phyloP scores from a whole-genome alignment of 1,140 invertebrate species.

The Geopemphigus sp. region DNA sequence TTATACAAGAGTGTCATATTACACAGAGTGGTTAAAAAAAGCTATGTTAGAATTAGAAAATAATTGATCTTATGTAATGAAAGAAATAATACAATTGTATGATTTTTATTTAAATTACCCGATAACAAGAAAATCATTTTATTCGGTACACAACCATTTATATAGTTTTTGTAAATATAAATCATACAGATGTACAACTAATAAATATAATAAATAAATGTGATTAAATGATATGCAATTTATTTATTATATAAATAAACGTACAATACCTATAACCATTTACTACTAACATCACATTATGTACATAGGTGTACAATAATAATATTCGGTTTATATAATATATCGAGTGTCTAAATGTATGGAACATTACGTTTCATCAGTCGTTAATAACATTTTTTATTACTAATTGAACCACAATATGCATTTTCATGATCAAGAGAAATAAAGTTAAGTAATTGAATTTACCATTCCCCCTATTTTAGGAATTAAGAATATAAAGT shows the following conservation, averaged over 20 bases:
- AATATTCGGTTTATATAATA: background rate
- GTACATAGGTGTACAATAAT: background rate
- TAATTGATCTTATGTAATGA: background rate
- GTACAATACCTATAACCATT: background rate
- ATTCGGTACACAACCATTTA: background rate
- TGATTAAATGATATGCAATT: background rate
- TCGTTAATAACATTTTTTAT: no score
- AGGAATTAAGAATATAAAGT: no score
- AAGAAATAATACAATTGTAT: background rate
- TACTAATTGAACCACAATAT: no score
- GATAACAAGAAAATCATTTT: background rate
- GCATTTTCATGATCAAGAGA: no score
- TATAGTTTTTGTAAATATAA: conserved; percentile 20
- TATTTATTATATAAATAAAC: background rate
- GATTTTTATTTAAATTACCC: background rate
- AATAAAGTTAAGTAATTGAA: no score
- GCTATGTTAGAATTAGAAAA: conserved; percentile 38
- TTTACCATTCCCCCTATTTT: no score
- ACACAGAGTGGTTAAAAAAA: conserved; percentile 61
- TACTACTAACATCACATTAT: background rate
- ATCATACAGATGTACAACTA: conserved; percentile 12
- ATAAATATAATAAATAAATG: background rate
- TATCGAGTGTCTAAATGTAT: no score
- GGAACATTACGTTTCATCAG: no score
- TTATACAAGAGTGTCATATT: conserved; percentile 66